Percentiles rank a stretch among this genome's conserved stretches.
Evolutionary conservation across 2,113 vertebrate genomes (phyloP).

Genomic region (Enhydra lutris): DNA sequence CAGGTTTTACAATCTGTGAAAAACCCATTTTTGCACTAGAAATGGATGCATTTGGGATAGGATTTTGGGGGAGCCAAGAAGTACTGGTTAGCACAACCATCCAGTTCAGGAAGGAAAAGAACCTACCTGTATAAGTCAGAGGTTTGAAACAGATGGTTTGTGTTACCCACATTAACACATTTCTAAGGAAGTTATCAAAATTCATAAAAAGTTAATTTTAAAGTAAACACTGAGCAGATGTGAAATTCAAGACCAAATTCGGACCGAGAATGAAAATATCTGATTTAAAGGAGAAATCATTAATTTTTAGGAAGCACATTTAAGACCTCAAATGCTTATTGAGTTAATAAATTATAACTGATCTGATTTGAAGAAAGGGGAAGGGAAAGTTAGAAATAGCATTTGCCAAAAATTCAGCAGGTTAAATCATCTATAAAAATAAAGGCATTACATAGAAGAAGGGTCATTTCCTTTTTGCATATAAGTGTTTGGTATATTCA

Average conservation of each 20-base stretch:
- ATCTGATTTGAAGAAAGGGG: not conserved
- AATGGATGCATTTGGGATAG: too few species aligned
- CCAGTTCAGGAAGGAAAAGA: not conserved
- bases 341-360: conserved; percentile 24
- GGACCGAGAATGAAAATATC: not conserved
- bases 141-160: not conserved
- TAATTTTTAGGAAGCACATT: conserved; percentile 26
- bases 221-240: not conserved
- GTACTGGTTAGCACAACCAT: not conserved
- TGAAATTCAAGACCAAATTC: not conserved
- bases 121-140: not conserved
- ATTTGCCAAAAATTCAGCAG: conserved; percentile 6
- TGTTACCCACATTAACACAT: not conserved
- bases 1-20: not conserved
- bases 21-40: not conserved
- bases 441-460: not conserved
- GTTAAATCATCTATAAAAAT: conserved; percentile 25
- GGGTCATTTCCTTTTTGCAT: not conserved
- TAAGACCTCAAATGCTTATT: not conserved
- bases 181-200: conserved; percentile 5
- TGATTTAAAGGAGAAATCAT: conserved; percentile 12
- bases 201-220: conserved; percentile 5
- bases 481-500: not conserved
- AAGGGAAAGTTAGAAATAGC: not conserved
- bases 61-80: not conserved